Evolutionary conservation across 92 coral and sea anemone genomes (phyloP).

Genomic region (Parazoanthus swiftii): DNA sequence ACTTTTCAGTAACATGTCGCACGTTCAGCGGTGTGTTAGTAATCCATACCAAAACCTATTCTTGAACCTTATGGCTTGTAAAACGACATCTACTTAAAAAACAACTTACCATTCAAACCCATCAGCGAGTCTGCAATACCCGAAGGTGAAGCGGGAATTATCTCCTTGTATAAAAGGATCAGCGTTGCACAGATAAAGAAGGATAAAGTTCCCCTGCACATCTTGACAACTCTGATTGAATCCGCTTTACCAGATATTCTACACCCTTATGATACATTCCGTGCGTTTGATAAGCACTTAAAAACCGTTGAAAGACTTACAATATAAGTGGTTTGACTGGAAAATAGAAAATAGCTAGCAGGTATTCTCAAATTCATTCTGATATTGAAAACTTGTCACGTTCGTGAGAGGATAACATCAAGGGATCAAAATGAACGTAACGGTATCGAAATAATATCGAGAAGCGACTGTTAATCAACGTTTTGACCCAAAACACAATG

Average conservation of each 20-base stretch:
- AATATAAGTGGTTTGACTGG: conserved; percentile 10
- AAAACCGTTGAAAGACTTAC: conserved; percentile 32
- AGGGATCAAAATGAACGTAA: not conserved
- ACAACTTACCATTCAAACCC: conserved; percentile 22
- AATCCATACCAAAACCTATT: not conserved
- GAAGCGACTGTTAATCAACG: not conserved
- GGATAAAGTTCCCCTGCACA: not conserved
- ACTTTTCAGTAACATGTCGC: not conserved
- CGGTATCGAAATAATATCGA: not conserved
- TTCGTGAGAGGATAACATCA: not conserved
- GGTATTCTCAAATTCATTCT: conserved; percentile 21
- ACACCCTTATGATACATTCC: conserved; percentile 22
- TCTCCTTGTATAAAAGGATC: not conserved
- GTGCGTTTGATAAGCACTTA: conserved; percentile 9
- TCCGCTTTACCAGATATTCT: conserved; percentile 5
- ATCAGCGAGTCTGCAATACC: not conserved
- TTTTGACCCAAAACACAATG: not conserved
- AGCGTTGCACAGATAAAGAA: conserved; percentile 12
- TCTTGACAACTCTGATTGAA: not conserved
- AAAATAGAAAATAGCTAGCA: conserved; percentile 16
- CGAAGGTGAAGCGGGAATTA: not conserved
- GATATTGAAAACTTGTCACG: not conserved
- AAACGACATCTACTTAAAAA: not conserved
- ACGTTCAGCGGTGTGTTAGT: not conserved
- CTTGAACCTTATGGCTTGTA: too few relatives aligned